A percentile compares a stretch with the other conserved stretches of the same genome.
Conservation (phyloP, 2,888 invertebrate species). For the Hoplodrina blanda region DNA sequence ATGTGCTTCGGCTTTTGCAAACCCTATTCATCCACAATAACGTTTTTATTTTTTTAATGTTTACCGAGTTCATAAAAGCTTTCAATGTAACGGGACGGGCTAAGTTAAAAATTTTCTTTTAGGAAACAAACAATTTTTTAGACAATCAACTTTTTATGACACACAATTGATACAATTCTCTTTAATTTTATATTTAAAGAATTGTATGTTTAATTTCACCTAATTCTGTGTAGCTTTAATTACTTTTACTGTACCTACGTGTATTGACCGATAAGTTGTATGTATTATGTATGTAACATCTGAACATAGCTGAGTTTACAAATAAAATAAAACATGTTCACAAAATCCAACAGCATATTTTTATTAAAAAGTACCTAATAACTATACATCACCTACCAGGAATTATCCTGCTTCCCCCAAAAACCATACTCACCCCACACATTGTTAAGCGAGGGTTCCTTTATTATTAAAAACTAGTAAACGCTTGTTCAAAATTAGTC, state of each 20-base stretch:
- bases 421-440: conserved; percentile 56
- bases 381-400: neutral
- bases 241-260: too few relatives aligned
- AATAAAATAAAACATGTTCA: neutral
- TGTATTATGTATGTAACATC: too few relatives aligned
- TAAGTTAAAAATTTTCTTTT: too few relatives aligned
- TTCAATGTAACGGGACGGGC: too few relatives aligned
- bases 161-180: too few relatives aligned
- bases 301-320: too few relatives aligned
- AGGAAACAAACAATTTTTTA: too few relatives aligned
- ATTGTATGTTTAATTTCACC: too few relatives aligned
- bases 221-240: too few relatives aligned
- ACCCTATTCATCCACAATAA: neutral
- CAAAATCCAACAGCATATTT: neutral
- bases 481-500: conserved; percentile 82
- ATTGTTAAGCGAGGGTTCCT: conserved; percentile 67
- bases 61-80: neutral
- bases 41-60: neutral
- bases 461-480: conserved; percentile 80
- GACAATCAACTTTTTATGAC: too few relatives aligned
- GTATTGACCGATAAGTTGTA: neutral
- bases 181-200: too few relatives aligned
- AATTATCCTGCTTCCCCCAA: conserved; percentile 2
- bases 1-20: neutral
- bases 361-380: neutral